phyloP scores from a whole-genome alignment of 2,888 invertebrate species.

The Drosophila eohydei region DNA sequence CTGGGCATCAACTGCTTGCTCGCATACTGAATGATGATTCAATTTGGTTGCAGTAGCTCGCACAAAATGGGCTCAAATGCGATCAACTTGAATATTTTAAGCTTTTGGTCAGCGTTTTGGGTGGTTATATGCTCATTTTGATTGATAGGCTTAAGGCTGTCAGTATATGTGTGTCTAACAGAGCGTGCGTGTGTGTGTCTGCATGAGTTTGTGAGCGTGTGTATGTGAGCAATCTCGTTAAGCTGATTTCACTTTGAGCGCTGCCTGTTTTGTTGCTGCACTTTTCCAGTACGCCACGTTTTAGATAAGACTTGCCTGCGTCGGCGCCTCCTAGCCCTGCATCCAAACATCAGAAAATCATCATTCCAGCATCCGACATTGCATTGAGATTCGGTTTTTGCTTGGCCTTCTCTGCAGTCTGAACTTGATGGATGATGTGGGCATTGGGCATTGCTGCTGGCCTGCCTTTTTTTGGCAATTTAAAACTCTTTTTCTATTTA shows the following conservation, averaged over 20 bases:
- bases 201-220: neutral
- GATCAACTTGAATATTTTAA: constrained; percentile 62
- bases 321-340: neutral
- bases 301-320: constrained; percentile 45
- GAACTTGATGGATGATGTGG: constrained; percentile 65
- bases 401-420: constrained; percentile 23
- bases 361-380: constrained; percentile 27
- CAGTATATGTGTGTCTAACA: constrained; percentile 15
- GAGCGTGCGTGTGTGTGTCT: constrained; percentile 14
- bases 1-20: neutral
- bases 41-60: constrained; percentile 64
- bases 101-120: constrained; percentile 60
- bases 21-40: constrained; percentile 56
- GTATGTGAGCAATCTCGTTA: constrained; percentile 39
- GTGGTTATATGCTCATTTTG: constrained; percentile 64
- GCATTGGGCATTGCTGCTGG: constrained; percentile 9
- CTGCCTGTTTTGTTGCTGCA: constrained; percentile 38
- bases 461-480: constrained; percentile 19
- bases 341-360: constrained; percentile 2
- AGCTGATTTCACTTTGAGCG: constrained; percentile 56
- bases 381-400: constrained; percentile 43
- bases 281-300: constrained; percentile 41
- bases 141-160: constrained; percentile 67
- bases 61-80: constrained; percentile 61
- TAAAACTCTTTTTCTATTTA: constrained; percentile 25